Percentiles rank a stretch among this genome's conserved stretches.
Conservation (phyloP, 2,888 invertebrate species). For the Athalia rosae region DNA sequence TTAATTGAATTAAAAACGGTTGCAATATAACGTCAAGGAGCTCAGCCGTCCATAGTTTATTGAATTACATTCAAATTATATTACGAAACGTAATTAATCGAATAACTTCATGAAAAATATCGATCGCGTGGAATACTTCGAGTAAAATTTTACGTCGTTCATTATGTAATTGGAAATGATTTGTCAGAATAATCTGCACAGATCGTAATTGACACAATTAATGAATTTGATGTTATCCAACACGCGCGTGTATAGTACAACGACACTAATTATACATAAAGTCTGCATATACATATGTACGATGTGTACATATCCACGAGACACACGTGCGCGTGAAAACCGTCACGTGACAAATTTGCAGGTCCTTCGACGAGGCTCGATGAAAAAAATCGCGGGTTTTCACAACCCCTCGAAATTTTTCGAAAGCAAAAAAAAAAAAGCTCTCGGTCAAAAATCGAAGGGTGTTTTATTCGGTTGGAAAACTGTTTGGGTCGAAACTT, state of each 20-base stretch:
- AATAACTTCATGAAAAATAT: background rate
- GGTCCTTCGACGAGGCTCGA: background rate
- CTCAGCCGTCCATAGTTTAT: background rate
- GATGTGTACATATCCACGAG: background rate
- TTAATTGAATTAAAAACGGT: conserved; percentile 8
- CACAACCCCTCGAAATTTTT: background rate
- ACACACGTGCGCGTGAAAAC: background rate
- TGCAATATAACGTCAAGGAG: conserved; percentile 14
- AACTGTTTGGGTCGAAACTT: background rate
- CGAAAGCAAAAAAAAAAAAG: background rate
- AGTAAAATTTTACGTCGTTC: background rate
- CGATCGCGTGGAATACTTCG: background rate
- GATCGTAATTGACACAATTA: background rate
- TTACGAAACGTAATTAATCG: conserved; percentile 24
- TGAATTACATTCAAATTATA: conserved; percentile 32
- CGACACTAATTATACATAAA: background rate
- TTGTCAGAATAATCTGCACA: background rate
- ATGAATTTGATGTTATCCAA: background rate
- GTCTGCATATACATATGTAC: background rate
- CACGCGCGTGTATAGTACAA: background rate
- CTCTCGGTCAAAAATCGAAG: background rate
- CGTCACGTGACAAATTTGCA: conserved; percentile 13
- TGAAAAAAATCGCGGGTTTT: background rate
- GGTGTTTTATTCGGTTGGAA: background rate
- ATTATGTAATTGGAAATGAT: background rate